A percentile compares a stretch with the other conserved stretches of the same genome.
phyloP scores from a whole-genome alignment of 2,113 vertebrate species.

The Rallus limicola region DNA sequence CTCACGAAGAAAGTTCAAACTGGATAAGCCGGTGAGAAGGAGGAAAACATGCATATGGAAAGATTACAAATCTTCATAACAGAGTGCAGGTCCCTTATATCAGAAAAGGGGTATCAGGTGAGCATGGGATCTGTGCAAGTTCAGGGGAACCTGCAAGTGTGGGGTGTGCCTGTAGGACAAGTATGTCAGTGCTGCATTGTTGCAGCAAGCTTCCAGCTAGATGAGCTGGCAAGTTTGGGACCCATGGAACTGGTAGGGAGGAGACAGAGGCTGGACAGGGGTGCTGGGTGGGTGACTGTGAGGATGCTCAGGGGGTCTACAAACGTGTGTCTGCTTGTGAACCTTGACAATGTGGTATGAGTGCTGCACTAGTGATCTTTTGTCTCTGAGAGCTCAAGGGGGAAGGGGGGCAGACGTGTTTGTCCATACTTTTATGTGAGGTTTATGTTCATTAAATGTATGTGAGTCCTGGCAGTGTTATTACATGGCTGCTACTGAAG shows the following conservation, averaged over 20 bases:
- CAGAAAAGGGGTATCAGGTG: accelerated
- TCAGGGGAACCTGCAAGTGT: accelerated
- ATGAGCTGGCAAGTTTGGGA: accelerated
- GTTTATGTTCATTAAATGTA: neutral
- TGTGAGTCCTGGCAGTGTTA: neutral
- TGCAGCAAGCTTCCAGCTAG: neutral
- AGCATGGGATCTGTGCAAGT: accelerated
- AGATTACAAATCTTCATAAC: neutral
- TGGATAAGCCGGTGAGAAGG: neutral
- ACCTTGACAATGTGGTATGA: neutral
- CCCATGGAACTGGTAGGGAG: accelerated
- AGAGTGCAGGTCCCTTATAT: neutral
- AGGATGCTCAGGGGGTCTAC: accelerated
- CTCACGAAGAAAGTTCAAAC: neutral
- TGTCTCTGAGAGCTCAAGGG: neutral
- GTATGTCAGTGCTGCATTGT: accelerated
- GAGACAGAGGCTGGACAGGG: accelerated
- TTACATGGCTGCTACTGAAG: neutral
- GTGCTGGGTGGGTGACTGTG: accelerated
- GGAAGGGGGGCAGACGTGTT: accelerated
- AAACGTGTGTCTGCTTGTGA: neutral
- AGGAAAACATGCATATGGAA: neutral
- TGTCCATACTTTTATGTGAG: neutral
- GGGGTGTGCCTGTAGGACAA: neutral
- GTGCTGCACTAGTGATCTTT: neutral